Evolutionary conservation across 2,888 invertebrate genomes (phyloP).

Genomic region (Chrysomela aeneicollis): DNA sequence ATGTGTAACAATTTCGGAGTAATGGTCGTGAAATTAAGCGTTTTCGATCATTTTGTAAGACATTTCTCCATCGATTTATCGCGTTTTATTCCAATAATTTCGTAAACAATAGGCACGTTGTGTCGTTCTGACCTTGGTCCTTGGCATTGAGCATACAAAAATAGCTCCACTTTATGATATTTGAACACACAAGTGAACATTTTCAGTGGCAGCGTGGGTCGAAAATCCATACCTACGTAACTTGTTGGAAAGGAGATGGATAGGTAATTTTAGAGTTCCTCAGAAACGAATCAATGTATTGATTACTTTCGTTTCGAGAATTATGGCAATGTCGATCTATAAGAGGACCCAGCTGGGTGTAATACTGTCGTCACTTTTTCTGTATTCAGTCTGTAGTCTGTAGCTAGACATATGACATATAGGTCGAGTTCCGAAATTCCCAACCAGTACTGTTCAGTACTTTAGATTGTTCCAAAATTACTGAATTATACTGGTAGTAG

Average conservation of each 20-base stretch:
- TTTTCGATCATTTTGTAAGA: slow-evolving; percentile 17
- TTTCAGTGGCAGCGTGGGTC: slow-evolving; percentile 27
- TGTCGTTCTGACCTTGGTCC: slow-evolving; percentile 41
- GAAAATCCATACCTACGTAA: neutral
- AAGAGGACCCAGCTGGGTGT: too few relatives aligned
- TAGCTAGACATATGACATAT: too few relatives aligned
- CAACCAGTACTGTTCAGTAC: too few relatives aligned
- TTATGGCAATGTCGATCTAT: too few relatives aligned
- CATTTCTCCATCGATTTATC: slow-evolving; percentile 26
- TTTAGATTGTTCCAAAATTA: too few relatives aligned
- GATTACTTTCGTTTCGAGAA: neutral
- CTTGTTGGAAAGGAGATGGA: neutral
- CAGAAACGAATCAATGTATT: neutral
- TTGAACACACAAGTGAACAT: slow-evolving; percentile 23
- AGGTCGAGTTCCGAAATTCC: too few relatives aligned
- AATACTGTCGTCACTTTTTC: too few relatives aligned
- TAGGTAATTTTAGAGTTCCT: neutral
- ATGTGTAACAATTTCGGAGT: slow-evolving; percentile 26
- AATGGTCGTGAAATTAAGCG: slow-evolving; percentile 20
- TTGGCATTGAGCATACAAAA: slow-evolving; percentile 44
- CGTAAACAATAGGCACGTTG: slow-evolving; percentile 38
- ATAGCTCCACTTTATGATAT: slow-evolving; percentile 40
- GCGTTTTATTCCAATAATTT: slow-evolving; percentile 36
- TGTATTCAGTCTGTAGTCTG: too few relatives aligned
- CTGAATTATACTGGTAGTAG: too few relatives aligned